Evolutionary conservation across 1,140 invertebrate genomes (phyloP), one percentile per base, ranked within the genome.

Genomic region (Drosophila tani): DNA sequence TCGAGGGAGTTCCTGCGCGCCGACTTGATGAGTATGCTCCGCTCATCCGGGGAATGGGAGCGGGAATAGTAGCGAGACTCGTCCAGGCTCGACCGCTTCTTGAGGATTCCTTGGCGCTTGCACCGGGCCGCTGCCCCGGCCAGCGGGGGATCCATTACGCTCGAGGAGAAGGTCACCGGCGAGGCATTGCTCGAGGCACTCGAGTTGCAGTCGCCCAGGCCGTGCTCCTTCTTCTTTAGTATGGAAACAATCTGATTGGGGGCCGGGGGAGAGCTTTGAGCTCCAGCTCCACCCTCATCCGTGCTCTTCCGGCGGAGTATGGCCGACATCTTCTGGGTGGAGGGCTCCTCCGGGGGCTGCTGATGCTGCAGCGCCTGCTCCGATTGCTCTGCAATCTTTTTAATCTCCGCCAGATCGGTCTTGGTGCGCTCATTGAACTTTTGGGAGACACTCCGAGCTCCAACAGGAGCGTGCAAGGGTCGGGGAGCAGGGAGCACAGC

Each of bases 81-180:
- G 82, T 97, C 96, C 60, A 97, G 93, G 80, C 96, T 97, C 58
- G 96, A 94, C 47, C 96, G 94, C 93, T 97, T 97, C 84, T 97
- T 97, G 46, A 97, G 93, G 81, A 97, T 97, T 47, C 96, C 96
- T 84, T 96, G 95, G 51, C 95, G 95, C 81, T 95, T 95, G 63
- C 93, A 94, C 2, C 83, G 81, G 0, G 70, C 62, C 2, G 76
- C 68, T 3, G 43, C 56, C n/a, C 60, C 74, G 1, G 84, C 51
- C 43, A 94, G 93, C 15, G 93, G 93, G 7, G 94, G 94, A 83
- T 96, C 95, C 40, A 95, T 82, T 40, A 96, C 95, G 75, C 93
- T 95, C 1, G 95, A 95, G 5, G 95, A 96, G 92, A 96, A 96
- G 35, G 95, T 96, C 0, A 96, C 95, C 6, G 95, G 95, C n/a